A percentile compares a stretch with the other conserved stretches of the same genome.
These are phyloP conservation scores for Bergia puertoricense DNA, from an alignment of 92 coral and sea anemone genomes.

Conservation along the genomic window DNA sequence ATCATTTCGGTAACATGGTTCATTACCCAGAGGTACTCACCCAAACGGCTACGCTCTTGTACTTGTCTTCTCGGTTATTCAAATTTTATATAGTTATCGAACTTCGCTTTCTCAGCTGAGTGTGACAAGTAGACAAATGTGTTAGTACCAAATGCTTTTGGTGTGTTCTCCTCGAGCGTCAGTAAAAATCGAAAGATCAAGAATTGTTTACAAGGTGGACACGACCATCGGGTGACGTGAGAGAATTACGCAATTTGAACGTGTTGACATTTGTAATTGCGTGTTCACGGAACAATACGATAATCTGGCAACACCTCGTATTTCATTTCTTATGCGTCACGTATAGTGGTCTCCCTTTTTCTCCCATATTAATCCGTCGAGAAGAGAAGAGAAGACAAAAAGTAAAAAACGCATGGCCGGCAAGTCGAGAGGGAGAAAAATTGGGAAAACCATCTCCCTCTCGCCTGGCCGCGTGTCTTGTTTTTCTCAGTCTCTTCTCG, in stretches of 20 bases:
- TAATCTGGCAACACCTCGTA: neutral
- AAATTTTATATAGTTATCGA: neutral
- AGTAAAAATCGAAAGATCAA: neutral
- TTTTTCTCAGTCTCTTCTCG: too few species aligned
- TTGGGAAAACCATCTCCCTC: too few species aligned
- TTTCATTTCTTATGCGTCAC: neutral
- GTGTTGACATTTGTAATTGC: neutral
- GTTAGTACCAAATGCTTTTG: neutral
- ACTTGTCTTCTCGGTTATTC: neutral
- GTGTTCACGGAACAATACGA: neutral
- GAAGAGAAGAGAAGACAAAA: too few species aligned
- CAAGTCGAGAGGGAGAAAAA: too few species aligned
- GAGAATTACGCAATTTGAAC: constrained; percentile 1
- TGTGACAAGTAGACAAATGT: neutral
- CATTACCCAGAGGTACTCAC: neutral
- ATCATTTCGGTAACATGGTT: too few species aligned
- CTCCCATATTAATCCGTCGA: too few species aligned
- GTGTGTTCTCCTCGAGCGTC: neutral
- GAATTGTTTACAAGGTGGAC: neutral
- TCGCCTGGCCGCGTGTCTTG: too few species aligned
- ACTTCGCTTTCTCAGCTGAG: too few species aligned
- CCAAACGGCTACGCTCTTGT: neutral
- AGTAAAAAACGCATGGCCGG: too few species aligned
- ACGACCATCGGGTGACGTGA: neutral
- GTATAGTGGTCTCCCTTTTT: too few species aligned